These are phyloP conservation scores for Drosophila macrospina DNA, from an alignment of 2,888 invertebrate species.

Conservation along the genomic window DNA sequence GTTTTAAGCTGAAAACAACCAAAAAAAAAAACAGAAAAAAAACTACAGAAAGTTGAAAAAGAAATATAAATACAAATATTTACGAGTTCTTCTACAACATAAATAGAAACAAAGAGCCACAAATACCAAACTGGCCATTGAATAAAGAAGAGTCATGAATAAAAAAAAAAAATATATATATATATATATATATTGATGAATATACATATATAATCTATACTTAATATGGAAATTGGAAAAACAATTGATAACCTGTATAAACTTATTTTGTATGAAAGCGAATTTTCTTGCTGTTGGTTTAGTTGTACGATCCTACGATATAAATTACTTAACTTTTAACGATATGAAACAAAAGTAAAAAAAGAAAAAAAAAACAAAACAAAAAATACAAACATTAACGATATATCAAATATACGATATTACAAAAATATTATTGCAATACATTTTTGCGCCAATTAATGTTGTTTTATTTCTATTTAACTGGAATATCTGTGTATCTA, in stretches of 20 bases:
- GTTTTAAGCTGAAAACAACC: conserved; percentile 74
- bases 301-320: conserved; percentile 69
- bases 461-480: conserved; percentile 67
- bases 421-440: conserved; percentile 47
- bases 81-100: conserved; percentile 49
- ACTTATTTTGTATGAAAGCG: conserved; percentile 72
- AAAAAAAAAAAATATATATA: no score
- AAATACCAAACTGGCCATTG: conserved; percentile 51
- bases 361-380: conserved; percentile 34
- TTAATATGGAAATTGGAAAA: conserved; percentile 58
- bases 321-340: conserved; percentile 46
- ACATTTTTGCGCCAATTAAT: conserved; percentile 17
- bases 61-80: conserved; percentile 25
- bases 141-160: conserved; percentile 35
- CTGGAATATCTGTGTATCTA: conserved; percentile 33
- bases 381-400: conserved; percentile 59
- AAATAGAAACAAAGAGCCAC: conserved; percentile 48
- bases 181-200: conserved; percentile 28
- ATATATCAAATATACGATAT: conserved; percentile 64
- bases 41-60: no score
- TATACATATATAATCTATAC: conserved; percentile 43
- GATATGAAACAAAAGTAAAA: conserved; percentile 50
- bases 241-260: conserved; percentile 46
- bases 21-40: conserved; percentile 26
- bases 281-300: conserved; percentile 81